Evolutionary conservation across 2,113 vertebrate species (phyloP), one percentile per base, ranked within the genome.

Genomic region (Pogona vitticeps): DNA sequence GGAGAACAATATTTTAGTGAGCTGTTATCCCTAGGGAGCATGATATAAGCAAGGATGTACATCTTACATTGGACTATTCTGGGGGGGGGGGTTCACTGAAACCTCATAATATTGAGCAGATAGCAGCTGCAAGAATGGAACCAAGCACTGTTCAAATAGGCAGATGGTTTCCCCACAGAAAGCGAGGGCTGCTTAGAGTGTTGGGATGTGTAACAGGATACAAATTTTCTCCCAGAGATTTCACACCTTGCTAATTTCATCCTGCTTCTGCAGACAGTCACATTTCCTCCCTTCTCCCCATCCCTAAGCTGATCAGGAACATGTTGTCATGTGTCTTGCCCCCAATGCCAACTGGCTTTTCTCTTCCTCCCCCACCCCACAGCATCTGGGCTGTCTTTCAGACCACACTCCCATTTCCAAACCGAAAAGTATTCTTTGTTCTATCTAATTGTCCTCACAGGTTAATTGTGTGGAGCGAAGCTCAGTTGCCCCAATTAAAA

Each of bases 381-480:
- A 70, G 23, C 77, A 14, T 89, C 40, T 76, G 76, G 78, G 40
- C 52, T 84, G 73, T 88, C 42, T 76, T 73, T 38, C 14, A 76
- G 38, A 56, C 87, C 42, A 83, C 76, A 83, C 14, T 40, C 77
- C 72, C 46, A 21, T 63, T 88, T 85, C 80, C 40, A 67, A 56
- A 72, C 3, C 72, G 7, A 3, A 33, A 75, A 78, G 90, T 76
- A 14, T 76, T 4, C 85, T 86, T 86, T 33, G 72, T 83, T 92
- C 89, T 90, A 76, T 36, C 46, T 58, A 52, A 88, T 91, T 68
- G 70, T 36, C 82, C 86, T 88, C 89, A 77, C 23, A 14, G 61
- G 65, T 78, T 78, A 85, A 70, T 58, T 78, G 23, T 20, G 33
- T 4, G 38, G n/a, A 38, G 3, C 61, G 70, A 23, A 56, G 46